Percentiles rank a stretch among this genome's conserved stretches.
Evolutionary conservation across 2,797 vertebrate species (phyloP).

Genomic region (Neosilurus hyrtlii): DNA sequence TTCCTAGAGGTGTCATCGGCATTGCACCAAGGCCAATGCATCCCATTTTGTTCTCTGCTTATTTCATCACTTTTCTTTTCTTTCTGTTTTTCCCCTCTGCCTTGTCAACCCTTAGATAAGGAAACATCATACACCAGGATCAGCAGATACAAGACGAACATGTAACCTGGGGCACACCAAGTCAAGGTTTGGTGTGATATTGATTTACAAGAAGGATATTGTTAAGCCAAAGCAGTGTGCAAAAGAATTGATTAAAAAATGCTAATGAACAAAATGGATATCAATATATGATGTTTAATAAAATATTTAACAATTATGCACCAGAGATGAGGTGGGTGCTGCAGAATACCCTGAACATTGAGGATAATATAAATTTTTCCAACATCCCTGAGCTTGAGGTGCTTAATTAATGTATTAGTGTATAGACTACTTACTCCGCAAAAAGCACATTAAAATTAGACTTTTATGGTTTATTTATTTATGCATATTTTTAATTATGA

Average conservation of each 20-base stretch:
- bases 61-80: constrained; percentile 19
- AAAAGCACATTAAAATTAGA: no score
- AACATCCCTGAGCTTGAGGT: no score
- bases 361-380: no score
- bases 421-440: no score
- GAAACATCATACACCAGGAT: constrained; percentile 25
- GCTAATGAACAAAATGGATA: not conserved
- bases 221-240: not conserved
- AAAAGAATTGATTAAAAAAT: constrained; percentile 20
- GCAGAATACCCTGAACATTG: no score
- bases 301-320: no score
- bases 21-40: constrained; percentile 44
- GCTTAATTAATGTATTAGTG: no score
- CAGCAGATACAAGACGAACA: constrained; percentile 27
- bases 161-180: constrained; percentile 15
- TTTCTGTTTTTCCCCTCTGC: constrained; percentile 22
- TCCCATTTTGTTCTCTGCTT: constrained; percentile 40
- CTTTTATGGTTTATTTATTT: no score
- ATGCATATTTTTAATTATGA: no score
- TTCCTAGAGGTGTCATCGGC: constrained; percentile 61
- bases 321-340: no score
- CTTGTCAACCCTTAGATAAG: constrained; percentile 33
- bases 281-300: not conserved
- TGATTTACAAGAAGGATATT: constrained; percentile 29
- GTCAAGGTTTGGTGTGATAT: constrained; percentile 20